Base-by-base conservation (phyloP, 1,140 invertebrate species). In the Octopus sinensis region DNA sequence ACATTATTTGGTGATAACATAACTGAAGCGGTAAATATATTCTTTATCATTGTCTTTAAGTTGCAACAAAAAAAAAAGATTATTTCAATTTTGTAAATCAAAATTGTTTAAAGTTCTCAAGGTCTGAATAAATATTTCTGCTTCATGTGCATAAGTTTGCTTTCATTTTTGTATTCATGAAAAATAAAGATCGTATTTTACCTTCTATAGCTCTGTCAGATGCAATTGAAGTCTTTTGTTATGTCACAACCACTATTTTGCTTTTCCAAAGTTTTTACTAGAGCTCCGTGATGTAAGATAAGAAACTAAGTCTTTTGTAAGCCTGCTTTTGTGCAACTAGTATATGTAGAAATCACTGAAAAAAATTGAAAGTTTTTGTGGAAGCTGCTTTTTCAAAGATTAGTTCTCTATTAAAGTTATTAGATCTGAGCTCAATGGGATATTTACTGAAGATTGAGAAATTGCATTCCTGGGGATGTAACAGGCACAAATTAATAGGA, bases 1-100 rank as follows among this genome's bases (percentile, higher is more conserved):
- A 86, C 85, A 5, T 56, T 86, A 54, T 62, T 78, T n/a, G 84
- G 85, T 53, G 85, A 86, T 76, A 82, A 82, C 78, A 83, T 86
- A 53, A 83, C 79, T 81, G 84, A 84, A 76, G 85, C 83, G 51
- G 85, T 86, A 82, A 84, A 84, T 83, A 77, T 68, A n/a, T 30
- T 30, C 10, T 2, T 81, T 52, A 56, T 43, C 30, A 77, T 51
- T 9, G 54, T 73, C 17, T 56, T 68, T 4, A 12, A n/a, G 7
- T 62, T 62, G 9, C 9, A 9, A 62, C 17, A 12, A 62, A 12
- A 12, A 62, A 9, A 62, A 62, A 17, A 62, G 17, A 62, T 9
- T 17, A 62, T 62, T 62, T 1, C 30, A 43, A 43, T 43, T 43
- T 43, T 62, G 56, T 1, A 1, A 2, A 2, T 1, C 17, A 12